Percentiles rank a stretch among this genome's conserved stretches.
Conservation (phyloP, 2,888 invertebrate genomes). For the Lepidonotus clava region DNA sequence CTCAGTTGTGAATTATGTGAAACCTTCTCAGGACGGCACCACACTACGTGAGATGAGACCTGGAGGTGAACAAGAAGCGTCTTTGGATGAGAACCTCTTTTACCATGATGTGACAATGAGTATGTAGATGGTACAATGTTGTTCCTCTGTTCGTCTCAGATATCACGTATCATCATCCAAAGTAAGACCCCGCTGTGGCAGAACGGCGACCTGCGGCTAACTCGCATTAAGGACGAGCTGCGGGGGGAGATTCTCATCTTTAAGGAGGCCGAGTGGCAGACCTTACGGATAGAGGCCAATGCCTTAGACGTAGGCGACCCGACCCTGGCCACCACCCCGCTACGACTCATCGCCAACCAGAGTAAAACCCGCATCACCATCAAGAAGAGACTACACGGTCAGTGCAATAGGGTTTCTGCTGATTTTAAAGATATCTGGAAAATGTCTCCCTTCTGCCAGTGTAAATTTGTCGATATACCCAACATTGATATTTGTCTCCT, state of each 20-base stretch:
- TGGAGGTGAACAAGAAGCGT: too few relatives aligned
- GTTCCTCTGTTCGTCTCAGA: conserved; percentile 85
- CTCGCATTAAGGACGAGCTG: conserved; percentile 93
- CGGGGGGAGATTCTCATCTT: conserved; percentile 95
- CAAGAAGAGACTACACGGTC: conserved; percentile 94
- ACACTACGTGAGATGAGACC: too few relatives aligned
- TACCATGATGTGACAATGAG: too few relatives aligned
- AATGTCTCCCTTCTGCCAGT: too few relatives aligned
- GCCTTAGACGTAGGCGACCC: conserved; percentile 81
- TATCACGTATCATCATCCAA: conserved; percentile 95
- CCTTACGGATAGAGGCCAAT: conserved; percentile 96
- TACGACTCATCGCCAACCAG: conserved; percentile 95
- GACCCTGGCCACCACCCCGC: conserved; percentile 85
- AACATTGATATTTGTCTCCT: too few relatives aligned
- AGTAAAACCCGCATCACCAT: conserved; percentile 96
- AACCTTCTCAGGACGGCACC: too few relatives aligned
- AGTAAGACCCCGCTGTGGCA: conserved; percentile 96
- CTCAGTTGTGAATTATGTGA: too few relatives aligned
- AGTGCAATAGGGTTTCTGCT: conserved; percentile 36
- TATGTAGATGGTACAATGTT: too few relatives aligned
- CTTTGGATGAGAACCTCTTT: too few relatives aligned
- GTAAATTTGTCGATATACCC: too few relatives aligned
- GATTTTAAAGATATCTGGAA: too few relatives aligned
- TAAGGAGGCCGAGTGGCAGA: conserved; percentile 92
- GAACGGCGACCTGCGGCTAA: conserved; percentile 90